These are phyloP conservation scores for Yponomeuta sedellus DNA, from an alignment of 2,888 invertebrate genomes.

Conservation along the genomic window DNA sequence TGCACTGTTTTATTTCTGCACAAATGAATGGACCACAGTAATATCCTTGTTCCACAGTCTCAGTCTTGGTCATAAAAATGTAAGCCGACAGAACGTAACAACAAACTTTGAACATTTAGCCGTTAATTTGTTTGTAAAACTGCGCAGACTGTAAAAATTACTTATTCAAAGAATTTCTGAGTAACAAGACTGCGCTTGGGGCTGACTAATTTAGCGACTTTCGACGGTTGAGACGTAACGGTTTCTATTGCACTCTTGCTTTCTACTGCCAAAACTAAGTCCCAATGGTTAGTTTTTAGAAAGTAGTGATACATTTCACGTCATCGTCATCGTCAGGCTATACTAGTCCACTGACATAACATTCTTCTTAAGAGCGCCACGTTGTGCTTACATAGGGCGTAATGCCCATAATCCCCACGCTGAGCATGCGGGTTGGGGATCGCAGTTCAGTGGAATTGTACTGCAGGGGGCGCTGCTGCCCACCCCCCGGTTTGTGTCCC, in stretches of 20 bases:
- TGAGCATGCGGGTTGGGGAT: too few relatives aligned
- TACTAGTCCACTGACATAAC: too few relatives aligned
- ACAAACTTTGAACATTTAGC: conserved; percentile 67
- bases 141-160: conserved; percentile 72
- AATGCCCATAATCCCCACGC: too few relatives aligned
- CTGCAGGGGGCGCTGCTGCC: too few relatives aligned
- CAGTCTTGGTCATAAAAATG: conserved; percentile 54
- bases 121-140: conserved; percentile 75
- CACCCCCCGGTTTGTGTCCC: too few relatives aligned
- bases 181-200: not conserved
- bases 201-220: conserved; percentile 1
- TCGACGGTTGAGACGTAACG: not conserved
- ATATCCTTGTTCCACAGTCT: not conserved
- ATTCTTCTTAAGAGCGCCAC: too few relatives aligned
- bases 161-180: conserved; percentile 51
- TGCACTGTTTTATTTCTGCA: too few relatives aligned
- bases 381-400: too few relatives aligned
- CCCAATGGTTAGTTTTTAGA: too few relatives aligned
- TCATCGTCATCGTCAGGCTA: too few relatives aligned
- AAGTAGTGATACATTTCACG: too few relatives aligned
- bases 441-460: too few relatives aligned
- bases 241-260: not conserved
- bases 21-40: not conserved
- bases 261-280: not conserved
- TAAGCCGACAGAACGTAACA: conserved; percentile 31